Conservation (phyloP, 2,888 invertebrate species). For the Hypomecis atomaria region DNA sequence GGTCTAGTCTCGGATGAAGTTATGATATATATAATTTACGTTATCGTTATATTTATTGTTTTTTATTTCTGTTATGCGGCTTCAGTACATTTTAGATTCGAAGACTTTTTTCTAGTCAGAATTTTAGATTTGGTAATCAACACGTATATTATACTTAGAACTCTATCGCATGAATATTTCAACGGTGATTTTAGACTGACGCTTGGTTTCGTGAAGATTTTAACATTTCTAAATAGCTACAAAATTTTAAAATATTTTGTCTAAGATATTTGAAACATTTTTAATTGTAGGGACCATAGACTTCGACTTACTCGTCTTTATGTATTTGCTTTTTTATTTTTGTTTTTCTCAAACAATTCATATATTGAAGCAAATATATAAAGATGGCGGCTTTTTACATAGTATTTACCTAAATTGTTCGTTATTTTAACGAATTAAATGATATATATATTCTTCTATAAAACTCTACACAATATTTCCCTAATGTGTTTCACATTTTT, state of each 20-base stretch:
- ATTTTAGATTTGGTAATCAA: slow-evolving; percentile 42
- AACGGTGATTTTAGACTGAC: slow-evolving; percentile 60
- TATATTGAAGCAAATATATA: slow-evolving; percentile 54
- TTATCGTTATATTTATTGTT: no score
- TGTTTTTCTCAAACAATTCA: slow-evolving; percentile 30
- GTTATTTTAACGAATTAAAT: slow-evolving; percentile 54
- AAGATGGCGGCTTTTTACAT: slow-evolving; percentile 63
- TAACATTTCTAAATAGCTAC: slow-evolving; percentile 48
- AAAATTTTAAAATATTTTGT: slow-evolving; percentile 57
- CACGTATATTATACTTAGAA: slow-evolving; percentile 13
- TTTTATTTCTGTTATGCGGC: slow-evolving; percentile 9
- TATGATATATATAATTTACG: no score
- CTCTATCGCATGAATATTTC: slow-evolving; percentile 42
- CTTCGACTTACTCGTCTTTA: slow-evolving; percentile 58
- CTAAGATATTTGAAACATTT: slow-evolving; percentile 58
- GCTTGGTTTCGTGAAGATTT: slow-evolving; percentile 51
- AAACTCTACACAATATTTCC: slow-evolving; percentile 46
- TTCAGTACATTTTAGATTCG: slow-evolving; percentile 31
- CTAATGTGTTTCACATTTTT: slow-evolving; percentile 45
- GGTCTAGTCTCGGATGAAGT: slow-evolving; percentile 5
- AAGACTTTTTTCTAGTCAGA: slow-evolving; percentile 50
- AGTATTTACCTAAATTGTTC: slow-evolving; percentile 49
- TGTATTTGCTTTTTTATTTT: slow-evolving; percentile 54
- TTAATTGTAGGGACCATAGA: slow-evolving; percentile 80
- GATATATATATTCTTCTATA: slow-evolving; percentile 49